Base-by-base conservation (phyloP, 2,113 vertebrate genomes). In the Gymnocephalus cernua region DNA sequence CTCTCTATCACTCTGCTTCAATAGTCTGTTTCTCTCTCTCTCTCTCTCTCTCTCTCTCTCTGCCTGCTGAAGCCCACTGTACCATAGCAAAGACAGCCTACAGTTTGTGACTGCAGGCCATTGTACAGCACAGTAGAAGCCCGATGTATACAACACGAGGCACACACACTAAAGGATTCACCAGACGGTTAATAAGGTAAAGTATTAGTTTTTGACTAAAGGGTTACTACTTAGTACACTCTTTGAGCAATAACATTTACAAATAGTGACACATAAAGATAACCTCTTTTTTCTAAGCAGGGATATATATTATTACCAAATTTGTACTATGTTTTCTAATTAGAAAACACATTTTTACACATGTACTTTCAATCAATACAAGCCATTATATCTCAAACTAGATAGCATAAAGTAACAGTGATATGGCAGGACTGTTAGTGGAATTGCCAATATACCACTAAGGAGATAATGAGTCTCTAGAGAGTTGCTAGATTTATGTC, bases 41-140 rank as follows among this genome's bases (percentile, higher is more conserved):
- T 68, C 70, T 63, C 51, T 51, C 45, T 62, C 70, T 64, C 44
- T 63, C 63, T 74, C 68, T 78, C 41, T 63, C 25, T 51, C 77
- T 68, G 57, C 66, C 70, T 81, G 77, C 56, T 65, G 53, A 79
- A 81, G 68, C 76, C 83, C 67, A 71, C 59, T 73, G 77, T 80
- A 74, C 75, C 85, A 59, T 64, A 29, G 63, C 77, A 68, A 58
- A 68, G 59, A 21, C 63, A n/a, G 78, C 72, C 69, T 47, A 69
- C 51, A 63, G 84, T 63, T 27, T 64, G 23, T 50, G 68, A 9
- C 83, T 71, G 35, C 23, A 74, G 74, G 57, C 51, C 59, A 61
- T 32, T 54, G 59, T 48, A 35, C 66, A n/a, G 74, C 38, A 45
- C 78, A 59, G 19, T 19, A 13, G 45, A 62, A 38, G 45, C 63